phyloP scores from a whole-genome alignment of 2,888 invertebrate genomes.

The Heliothis peltigera region DNA sequence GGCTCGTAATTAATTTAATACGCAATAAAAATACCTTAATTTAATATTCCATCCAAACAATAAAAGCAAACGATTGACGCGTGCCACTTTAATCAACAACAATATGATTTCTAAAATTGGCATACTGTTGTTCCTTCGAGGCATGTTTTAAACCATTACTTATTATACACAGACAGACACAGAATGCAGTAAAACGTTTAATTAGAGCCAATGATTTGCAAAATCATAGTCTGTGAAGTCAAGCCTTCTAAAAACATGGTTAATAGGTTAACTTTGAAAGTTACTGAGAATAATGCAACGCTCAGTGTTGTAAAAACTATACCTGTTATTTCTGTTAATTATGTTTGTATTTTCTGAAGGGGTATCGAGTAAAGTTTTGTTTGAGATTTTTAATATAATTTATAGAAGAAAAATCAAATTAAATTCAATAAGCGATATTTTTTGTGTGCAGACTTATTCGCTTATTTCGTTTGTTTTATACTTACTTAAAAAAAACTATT shows the following conservation, averaged over 20 bases:
- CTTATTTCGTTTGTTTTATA: no score
- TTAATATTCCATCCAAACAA: no score
- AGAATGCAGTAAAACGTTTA: slow-evolving; percentile 66
- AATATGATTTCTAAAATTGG: slow-evolving; percentile 10
- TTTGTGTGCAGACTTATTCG: no score
- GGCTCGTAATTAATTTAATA: background rate
- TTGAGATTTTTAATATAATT: background rate
- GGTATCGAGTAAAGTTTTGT: background rate
- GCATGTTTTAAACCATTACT: slow-evolving; percentile 47
- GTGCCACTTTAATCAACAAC: background rate
- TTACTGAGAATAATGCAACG: slow-evolving; percentile 64
- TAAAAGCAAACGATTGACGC: no score
- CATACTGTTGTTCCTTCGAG: slow-evolving; percentile 38
- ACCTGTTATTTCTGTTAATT: background rate
- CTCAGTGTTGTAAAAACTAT: slow-evolving; percentile 44
- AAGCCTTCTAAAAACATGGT: slow-evolving; percentile 70
- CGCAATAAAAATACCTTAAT: background rate
- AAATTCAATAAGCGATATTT: no score
- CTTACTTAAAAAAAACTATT: no score
- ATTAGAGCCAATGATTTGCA: slow-evolving; percentile 82
- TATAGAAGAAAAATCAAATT: no score
- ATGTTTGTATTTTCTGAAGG: background rate
- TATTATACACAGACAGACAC: slow-evolving; percentile 57
- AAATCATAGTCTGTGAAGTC: slow-evolving; percentile 54
- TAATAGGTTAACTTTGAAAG: slow-evolving; percentile 79